Evolutionary conservation across 2,797 vertebrate species (phyloP), one percentile per base, ranked within the genome.

Genomic region (Percopsis omiscomaycus): DNA sequence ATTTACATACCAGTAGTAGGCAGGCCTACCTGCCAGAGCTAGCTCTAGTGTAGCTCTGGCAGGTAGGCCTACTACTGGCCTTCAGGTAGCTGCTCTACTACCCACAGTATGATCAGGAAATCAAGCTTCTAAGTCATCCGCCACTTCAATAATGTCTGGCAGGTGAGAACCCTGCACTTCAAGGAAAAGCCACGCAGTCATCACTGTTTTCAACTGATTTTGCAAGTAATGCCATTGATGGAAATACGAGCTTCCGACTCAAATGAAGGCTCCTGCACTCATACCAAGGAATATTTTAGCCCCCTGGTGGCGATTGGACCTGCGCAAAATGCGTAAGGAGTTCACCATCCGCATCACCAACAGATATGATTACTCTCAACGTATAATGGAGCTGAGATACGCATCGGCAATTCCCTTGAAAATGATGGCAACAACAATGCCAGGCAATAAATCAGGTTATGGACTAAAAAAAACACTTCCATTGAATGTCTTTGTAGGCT

Each of bases 261-360:
- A 79, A 0, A 0, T 0, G 1, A 22, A 16, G 73, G 27, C 1
- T 73, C 86, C 16, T 90, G 89, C 32, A 4, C 4, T 4, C 61
- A 71, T 64, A 90, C 87, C 0, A 0, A 0, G 0, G 0, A 0
- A 0, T 14, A 74, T 0, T 1, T 63, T 0, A 56, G 2, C 9
- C 72, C 89, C 61, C 90, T n/a, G 89, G 90, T 91, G 89, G 89
- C 70, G 86, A 16, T 61, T 91, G 66, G 80, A 90, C 50, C 74
- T 90, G 4, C 32, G 72, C 28, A 77, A 52, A 48, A 75, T 42
- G 0, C 78, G 86, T 11, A 87, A 65, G 73, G 77, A 91, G 15
- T 79, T 75, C 47, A 59, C 77, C 14, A 64, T 92, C 1, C 78
- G 55, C 1, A 54, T 91, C 15, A 77, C 72, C 44, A 89, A 78